Base-by-base conservation (phyloP, 2,113 vertebrate species). In the Microcebus tavaratra region DNA sequence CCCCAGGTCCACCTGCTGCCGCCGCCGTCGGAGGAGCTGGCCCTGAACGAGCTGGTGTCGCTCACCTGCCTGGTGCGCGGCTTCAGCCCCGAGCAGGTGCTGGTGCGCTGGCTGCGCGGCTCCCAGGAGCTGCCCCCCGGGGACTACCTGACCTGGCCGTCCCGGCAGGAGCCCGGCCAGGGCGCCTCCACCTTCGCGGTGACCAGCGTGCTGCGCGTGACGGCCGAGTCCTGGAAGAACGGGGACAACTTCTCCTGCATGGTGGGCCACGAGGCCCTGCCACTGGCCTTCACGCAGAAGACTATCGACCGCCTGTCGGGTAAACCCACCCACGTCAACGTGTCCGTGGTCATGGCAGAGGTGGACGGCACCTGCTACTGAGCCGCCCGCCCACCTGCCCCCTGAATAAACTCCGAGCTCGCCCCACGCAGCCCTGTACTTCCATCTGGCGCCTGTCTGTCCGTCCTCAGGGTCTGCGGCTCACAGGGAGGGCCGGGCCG, bases 311-410 rank as follows among this genome's bases (percentile, higher is more conserved):
- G 70, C 75, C 27, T 31, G 68, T 39, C 93, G 61, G 97, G 98
- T 98, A 98, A 98, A 98, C 98, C 98, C 92, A 89, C 94, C 81
- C 39, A 84, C 0, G 96, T 98, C 96, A 98, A 98, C 21, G 97
- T 98, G 94, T 98, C 98, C 0, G 96, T 98, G 92, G 7, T 97
- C 68, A 8, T 98, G 91, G 39, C 97, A 0, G 98, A 98, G 23
- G 57, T 42, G 11, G 97, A 96, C 0, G 72, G 96, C 14, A 5
- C n/a, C 75, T 98, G 98, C 85, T 97, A 97, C 39, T 98, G 80
- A 98, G 73, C 45, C 2, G 5, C 75, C 53, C 20, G 0, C 67
- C n/a, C 1, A 8, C 55, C 34, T 5, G 4, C 36, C 10, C 88
- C 82, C 72, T 55, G 12, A 98, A 98, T 98, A 98, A 98, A 98